Base-by-base conservation (phyloP, 2,113 vertebrate genomes). In the Microcebus ravelobensis region DNA sequence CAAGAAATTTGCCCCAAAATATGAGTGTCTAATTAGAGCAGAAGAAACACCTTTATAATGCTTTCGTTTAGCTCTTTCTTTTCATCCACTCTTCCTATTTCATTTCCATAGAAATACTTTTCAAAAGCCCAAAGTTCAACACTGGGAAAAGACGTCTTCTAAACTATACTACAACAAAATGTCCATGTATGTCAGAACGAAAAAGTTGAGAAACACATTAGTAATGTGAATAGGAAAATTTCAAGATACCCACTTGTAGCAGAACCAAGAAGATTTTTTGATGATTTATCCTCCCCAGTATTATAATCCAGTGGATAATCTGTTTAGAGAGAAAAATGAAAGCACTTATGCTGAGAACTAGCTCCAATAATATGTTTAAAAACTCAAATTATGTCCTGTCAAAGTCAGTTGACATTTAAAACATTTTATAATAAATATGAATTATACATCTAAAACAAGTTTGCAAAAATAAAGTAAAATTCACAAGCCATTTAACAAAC, bases 241-340 rank as follows among this genome's bases (percentile, higher is more conserved):
- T 10, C 45, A 73, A 74, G 80, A 95, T 97, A 99, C 99, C 97
- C 98, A 99, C 99, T 99, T 97, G 99, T 99, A 94, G 99, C 99
- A 96, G 99, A 99, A 83, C 99, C 99, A 94, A 99, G 99, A 90
- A 99, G 98, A 98, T 99, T 99, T 98, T 99, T 99, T 39, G 99
- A 99, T 83, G 99, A 98, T 97, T 99, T 99, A 98, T 99, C 99
- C 97, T 99, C 99, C 42, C 99, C 98, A 5, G 99, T 99, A 96
- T 98, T 99, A 97, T 99, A 99, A 96, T 99, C 99, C 86, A 99
- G 98, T 0, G 99, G 99, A 97, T 99, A 99, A 98, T 99, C 99
- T 99, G 90, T 71, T 95, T 29, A 74, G 93, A 97, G 25, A 86
- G 50, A 87, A 84, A 84, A 90, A 95, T 50, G 15, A 85, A 95